A percentile compares a stretch with the other conserved stretches of the same genome.
Evolutionary conservation across 2,888 invertebrate species (phyloP).

Genomic region (Tiliacea citrago): DNA sequence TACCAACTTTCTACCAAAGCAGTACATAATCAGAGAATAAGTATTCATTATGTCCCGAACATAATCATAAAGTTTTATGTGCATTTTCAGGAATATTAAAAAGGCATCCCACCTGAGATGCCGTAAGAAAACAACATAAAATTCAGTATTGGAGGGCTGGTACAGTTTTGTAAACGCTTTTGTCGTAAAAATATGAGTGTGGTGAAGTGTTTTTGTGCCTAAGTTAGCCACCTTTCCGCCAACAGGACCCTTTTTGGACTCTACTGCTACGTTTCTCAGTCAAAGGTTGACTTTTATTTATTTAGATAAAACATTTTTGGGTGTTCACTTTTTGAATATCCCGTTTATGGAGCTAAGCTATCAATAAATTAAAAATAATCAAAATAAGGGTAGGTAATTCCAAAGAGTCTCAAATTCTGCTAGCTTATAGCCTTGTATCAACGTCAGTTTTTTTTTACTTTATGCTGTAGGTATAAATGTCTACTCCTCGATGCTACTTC

Average conservation of each 20-base stretch:
- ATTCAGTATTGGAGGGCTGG: conserved; percentile 20
- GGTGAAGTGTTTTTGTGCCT: conserved; percentile 20
- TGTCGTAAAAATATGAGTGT: conserved; percentile 30
- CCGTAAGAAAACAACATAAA: conserved; percentile 44
- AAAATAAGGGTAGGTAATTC: no score
- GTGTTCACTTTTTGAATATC: neutral
- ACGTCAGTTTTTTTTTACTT: neutral
- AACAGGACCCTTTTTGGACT: neutral
- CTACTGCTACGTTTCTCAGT: neutral
- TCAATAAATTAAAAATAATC: neutral
- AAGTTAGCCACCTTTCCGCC: neutral
- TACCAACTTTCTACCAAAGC: neutral
- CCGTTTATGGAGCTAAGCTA: neutral
- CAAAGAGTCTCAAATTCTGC: neutral
- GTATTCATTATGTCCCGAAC: conserved; percentile 22
- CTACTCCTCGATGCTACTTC: neutral
- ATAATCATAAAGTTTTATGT: conserved; percentile 44
- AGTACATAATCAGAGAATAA: conserved; percentile 27
- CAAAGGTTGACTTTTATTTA: neutral
- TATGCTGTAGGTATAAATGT: neutral
- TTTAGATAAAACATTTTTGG: neutral
- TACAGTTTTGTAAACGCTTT: conserved; percentile 22
- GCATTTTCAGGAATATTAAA: conserved; percentile 42
- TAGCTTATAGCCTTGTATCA: neutral
- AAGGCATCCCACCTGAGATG: conserved; percentile 39